Evolutionary conservation across 2,797 vertebrate species (phyloP).

Genomic region (Peromyscus melanophrys): DNA sequence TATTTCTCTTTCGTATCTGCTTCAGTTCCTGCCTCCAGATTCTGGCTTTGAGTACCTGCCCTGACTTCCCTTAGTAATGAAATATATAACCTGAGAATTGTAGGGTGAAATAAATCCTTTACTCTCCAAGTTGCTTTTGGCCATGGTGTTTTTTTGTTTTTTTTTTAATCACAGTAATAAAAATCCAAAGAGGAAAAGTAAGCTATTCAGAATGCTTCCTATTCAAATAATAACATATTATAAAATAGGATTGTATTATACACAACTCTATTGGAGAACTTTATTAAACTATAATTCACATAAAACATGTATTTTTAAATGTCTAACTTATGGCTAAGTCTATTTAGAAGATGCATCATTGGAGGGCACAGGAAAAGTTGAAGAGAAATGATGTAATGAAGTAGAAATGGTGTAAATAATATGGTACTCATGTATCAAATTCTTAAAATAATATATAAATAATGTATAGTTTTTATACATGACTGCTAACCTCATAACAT

Average conservation of each 20-base stretch:
- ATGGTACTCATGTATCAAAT: background rate
- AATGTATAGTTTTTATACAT: background rate
- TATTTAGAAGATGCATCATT: background rate
- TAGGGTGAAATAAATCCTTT: background rate
- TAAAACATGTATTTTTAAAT: background rate
- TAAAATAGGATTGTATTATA: background rate
- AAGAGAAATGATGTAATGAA: background rate
- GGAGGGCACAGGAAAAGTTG: background rate
- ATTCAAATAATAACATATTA: background rate
- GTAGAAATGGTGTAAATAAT: background rate
- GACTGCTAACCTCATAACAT: background rate
- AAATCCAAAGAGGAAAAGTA: background rate
- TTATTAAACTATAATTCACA: background rate
- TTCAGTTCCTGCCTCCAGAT: background rate
- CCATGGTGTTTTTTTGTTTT: background rate
- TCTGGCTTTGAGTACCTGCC: background rate
- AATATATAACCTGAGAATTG: background rate
- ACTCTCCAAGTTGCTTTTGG: background rate
- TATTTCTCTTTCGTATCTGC: background rate
- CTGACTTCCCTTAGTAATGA: background rate
- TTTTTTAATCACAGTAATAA: background rate
- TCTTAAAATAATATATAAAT: background rate
- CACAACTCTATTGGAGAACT: background rate
- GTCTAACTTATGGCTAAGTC: background rate
- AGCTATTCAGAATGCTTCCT: background rate